Conservation (phyloP, 2,888 invertebrate genomes). For the Pseudeuparius sepicola region DNA sequence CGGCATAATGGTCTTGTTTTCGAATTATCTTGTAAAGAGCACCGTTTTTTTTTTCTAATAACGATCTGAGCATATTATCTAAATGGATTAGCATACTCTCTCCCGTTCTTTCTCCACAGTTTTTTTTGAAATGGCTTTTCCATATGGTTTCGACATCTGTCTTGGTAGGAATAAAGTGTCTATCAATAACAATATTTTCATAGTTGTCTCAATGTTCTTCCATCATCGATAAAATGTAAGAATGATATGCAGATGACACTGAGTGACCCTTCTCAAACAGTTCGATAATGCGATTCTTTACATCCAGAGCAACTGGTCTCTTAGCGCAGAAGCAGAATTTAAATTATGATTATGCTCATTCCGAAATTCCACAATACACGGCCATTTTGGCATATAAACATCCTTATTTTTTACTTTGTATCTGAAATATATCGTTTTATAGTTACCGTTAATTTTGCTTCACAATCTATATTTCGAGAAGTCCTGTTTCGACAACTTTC, state of each 20-base stretch:
- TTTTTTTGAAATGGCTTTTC: conserved; percentile 13
- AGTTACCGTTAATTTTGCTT: conserved; percentile 8
- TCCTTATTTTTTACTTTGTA: conserved; percentile 2
- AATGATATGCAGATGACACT: conserved; percentile 14
- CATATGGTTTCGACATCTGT: conserved; percentile 13
- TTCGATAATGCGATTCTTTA: conserved; percentile 9
- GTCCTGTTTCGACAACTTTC: conserved; percentile 1
- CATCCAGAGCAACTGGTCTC: conserved; percentile 3
- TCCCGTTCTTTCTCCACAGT: conserved; percentile 12
- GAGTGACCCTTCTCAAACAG: conserved; percentile 12
- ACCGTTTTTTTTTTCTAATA: conserved; percentile 8
- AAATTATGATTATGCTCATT: conserved; percentile 3
- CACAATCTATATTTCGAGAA: conserved; percentile 12
- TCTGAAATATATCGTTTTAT: conserved; percentile 8
- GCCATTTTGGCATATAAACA: conserved; percentile 2
- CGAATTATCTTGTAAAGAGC: conserved; percentile 10
- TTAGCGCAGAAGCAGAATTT: too few species aligned
- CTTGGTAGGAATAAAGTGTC: conserved; percentile 15
- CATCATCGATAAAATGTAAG: conserved; percentile 15
- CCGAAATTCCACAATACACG: conserved; percentile 3
- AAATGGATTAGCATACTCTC: conserved; percentile 8
- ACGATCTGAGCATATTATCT: conserved; percentile 11
- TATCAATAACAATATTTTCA: conserved; percentile 12
- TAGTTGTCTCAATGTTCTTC: conserved; percentile 10
- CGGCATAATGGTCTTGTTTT: conserved; percentile 11